phyloP scores from a whole-genome alignment of 1,140 invertebrate genomes.

The Trichomalopsis sarcophagae region DNA sequence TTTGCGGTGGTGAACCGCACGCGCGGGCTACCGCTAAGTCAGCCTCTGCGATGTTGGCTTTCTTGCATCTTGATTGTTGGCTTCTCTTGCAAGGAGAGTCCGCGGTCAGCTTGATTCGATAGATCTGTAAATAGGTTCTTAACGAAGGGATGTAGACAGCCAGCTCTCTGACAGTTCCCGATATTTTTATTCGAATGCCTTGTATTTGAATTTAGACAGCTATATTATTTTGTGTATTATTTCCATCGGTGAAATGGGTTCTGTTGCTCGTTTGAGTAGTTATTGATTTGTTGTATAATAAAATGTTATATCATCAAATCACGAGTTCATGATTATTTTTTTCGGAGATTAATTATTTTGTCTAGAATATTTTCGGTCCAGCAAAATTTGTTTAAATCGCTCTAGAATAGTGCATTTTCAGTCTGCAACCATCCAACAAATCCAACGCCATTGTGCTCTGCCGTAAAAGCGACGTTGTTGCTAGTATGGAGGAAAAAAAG shows the following conservation, averaged over 20 bases:
- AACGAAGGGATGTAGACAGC: conserved; percentile 51
- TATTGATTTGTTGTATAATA: too few species aligned
- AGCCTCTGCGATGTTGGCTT: not conserved
- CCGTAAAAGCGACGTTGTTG: not conserved
- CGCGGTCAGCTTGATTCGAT: conserved; percentile 11
- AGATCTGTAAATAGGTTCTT: conserved; percentile 44
- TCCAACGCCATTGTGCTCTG: not conserved
- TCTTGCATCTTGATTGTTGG: conserved; percentile 12
- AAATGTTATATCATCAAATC: too few species aligned
- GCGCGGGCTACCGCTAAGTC: not conserved
- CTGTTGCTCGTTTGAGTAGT: too few species aligned
- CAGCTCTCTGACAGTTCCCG: not conserved
- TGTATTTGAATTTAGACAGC: too few species aligned
- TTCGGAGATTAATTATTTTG: not conserved
- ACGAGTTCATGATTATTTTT: too few species aligned
- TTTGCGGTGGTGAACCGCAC: not conserved
- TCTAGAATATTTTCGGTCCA: not conserved
- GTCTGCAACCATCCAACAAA: not conserved
- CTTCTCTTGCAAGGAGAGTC: not conserved
- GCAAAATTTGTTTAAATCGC: not conserved
- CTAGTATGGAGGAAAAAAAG: not conserved
- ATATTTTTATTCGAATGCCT: too few species aligned
- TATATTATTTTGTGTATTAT: too few species aligned
- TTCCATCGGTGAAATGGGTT: too few species aligned
- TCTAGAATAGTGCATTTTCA: not conserved